Evolutionary conservation across 2,888 invertebrate genomes (phyloP).

Genomic region (Pristionchus maxplancki): DNA sequence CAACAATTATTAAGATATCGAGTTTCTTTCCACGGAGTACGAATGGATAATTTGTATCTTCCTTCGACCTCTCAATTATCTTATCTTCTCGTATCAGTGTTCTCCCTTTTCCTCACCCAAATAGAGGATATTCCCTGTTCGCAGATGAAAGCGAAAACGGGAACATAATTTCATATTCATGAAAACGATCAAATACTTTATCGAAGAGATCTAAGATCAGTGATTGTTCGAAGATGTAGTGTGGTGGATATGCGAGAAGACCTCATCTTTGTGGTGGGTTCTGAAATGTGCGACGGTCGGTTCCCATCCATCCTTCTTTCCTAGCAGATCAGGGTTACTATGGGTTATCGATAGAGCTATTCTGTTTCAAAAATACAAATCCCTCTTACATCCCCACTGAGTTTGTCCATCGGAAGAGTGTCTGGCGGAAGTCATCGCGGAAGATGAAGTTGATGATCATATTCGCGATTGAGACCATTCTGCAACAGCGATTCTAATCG

Average conservation of each 20-base stretch:
- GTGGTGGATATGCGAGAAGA: slow-evolving; percentile 13
- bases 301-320: too few relatives aligned
- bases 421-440: slow-evolving; percentile 39
- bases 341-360: neutral
- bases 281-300: neutral
- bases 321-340: too few relatives aligned
- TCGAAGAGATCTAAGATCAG: neutral
- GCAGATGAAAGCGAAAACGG: too few relatives aligned
- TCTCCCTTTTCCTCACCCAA: too few relatives aligned
- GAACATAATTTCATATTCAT: neutral
- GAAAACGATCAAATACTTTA: neutral
- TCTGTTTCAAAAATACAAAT: neutral
- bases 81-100: too few relatives aligned
- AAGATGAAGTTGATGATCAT: slow-evolving; percentile 47
- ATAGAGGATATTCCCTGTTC: too few relatives aligned
- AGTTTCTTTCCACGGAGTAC: too few relatives aligned
- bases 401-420: neutral
- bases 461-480: slow-evolving; percentile 44
- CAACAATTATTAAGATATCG: too few relatives aligned
- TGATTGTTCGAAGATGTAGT: neutral
- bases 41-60: too few relatives aligned
- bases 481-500: too few relatives aligned
- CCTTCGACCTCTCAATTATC: too few relatives aligned
- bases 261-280: neutral
- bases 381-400: neutral